phyloP scores from a whole-genome alignment of 2,113 vertebrate species.

The Carettochelys insculpta region DNA sequence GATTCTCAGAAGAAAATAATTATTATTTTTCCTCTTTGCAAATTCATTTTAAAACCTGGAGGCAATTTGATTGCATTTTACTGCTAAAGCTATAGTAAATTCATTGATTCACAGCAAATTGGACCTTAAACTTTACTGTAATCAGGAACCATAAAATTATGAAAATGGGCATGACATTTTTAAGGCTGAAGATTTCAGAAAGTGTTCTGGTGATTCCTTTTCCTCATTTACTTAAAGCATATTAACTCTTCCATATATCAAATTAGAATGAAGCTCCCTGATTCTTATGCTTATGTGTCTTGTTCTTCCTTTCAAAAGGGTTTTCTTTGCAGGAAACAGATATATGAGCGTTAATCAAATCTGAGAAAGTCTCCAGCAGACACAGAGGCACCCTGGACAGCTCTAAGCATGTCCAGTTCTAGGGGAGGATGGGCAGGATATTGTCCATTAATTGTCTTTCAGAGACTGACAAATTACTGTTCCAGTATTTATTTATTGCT shows the following conservation, averaged over 20 bases:
- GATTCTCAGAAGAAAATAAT: not conserved
- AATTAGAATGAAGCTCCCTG: not conserved
- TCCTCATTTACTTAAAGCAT: not conserved
- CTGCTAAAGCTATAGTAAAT: no score
- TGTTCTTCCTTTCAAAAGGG: not conserved
- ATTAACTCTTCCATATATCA: not conserved
- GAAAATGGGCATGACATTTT: no score
- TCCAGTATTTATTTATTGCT: no score
- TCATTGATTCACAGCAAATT: not conserved
- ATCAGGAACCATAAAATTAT: no score
- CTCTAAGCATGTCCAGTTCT: no score
- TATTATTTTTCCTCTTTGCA: not conserved
- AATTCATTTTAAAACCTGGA: not conserved
- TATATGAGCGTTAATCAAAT: not conserved
- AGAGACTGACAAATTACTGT: no score
- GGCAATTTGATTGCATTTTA: no score
- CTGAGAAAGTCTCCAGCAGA: not conserved
- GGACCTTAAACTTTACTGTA: not conserved
- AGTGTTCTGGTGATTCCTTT: no score
- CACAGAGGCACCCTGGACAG: no score
- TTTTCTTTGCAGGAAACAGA: not conserved
- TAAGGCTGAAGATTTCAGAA: no score
- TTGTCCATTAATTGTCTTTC: no score
- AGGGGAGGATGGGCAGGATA: no score
- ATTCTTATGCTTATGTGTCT: not conserved